Evolutionary conservation across 2,888 invertebrate genomes (phyloP).

Genomic region (Agrochola macilenta): DNA sequence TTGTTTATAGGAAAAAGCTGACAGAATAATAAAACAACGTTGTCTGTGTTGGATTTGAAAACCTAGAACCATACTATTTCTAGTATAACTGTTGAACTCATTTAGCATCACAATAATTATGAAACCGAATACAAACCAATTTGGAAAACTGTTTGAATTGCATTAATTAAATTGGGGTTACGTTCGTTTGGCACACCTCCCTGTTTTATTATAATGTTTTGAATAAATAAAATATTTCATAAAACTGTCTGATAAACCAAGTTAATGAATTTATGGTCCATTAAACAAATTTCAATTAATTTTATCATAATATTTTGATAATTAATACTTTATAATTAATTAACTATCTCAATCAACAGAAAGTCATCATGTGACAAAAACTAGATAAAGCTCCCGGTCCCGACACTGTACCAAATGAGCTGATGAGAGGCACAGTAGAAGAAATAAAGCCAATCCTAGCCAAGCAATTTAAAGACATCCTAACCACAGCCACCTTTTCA

Average conservation of each 20-base stretch:
- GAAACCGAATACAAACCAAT: not conserved
- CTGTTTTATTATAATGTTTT: not conserved
- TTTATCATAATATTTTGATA: not conserved
- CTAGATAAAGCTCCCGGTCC: not conserved
- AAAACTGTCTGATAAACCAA: not conserved
- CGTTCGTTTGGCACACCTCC: not conserved
- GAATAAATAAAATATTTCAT: not conserved
- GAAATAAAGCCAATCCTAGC: not conserved
- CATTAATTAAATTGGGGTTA: not conserved
- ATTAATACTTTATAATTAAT: not conserved
- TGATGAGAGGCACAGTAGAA: not conserved
- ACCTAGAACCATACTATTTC: not conserved
- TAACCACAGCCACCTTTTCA: not conserved
- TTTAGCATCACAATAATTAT: not conserved
- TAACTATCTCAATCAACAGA: not conserved
- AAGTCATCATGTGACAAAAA: not conserved
- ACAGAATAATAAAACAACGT: constrained; percentile 21
- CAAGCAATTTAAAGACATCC: not conserved
- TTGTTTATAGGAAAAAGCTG: constrained; percentile 13
- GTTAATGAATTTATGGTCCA: not conserved
- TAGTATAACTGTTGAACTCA: not conserved
- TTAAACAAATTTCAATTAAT: not conserved
- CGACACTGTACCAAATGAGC: not conserved
- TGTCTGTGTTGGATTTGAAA: not conserved
- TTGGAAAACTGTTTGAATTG: not conserved